phyloP scores from a whole-genome alignment of 2,888 invertebrate species.

The Acholoe squamosa region DNA sequence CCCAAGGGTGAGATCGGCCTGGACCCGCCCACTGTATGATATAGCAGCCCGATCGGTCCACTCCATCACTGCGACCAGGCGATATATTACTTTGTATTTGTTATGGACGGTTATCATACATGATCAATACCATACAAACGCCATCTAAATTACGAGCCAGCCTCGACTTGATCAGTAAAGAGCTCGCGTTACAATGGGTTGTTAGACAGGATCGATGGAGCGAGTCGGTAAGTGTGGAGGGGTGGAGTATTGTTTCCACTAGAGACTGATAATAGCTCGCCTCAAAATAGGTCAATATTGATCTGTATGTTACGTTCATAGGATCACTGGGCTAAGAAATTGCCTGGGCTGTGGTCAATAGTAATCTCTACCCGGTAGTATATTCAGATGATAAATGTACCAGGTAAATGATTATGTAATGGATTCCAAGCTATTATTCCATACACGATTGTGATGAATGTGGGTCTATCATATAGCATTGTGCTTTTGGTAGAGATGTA shows the following conservation, averaged over 20 bases:
- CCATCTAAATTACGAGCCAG: conserved; percentile 14
- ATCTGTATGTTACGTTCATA: conserved; percentile 22
- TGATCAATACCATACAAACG: conserved; percentile 37
- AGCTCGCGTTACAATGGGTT: background rate
- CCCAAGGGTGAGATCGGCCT: background rate
- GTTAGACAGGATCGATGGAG: background rate
- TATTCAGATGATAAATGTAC: background rate
- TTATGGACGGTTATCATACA: conserved; percentile 47
- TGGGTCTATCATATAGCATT: too few relatives aligned
- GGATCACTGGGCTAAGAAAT: background rate
- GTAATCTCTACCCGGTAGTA: conserved; percentile 26
- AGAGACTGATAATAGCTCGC: conserved; percentile 11
- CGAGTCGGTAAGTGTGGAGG: background rate
- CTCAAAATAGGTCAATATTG: conserved; percentile 2
- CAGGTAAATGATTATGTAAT: background rate
- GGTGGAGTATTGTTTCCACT: conserved; percentile 7
- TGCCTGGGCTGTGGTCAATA: background rate
- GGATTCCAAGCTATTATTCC: too few relatives aligned
- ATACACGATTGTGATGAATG: too few relatives aligned
- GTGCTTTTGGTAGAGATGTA: too few relatives aligned
- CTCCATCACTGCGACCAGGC: conserved; percentile 17
- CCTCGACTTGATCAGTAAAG: conserved; percentile 28
- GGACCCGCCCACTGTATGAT: background rate
- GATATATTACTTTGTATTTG: conserved; percentile 36
- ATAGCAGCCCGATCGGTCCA: background rate